phyloP scores from a whole-genome alignment of 30 jellyfish, hydroid and myxozoan genomes.

The Hydractinia symbiolongicarpus region DNA sequence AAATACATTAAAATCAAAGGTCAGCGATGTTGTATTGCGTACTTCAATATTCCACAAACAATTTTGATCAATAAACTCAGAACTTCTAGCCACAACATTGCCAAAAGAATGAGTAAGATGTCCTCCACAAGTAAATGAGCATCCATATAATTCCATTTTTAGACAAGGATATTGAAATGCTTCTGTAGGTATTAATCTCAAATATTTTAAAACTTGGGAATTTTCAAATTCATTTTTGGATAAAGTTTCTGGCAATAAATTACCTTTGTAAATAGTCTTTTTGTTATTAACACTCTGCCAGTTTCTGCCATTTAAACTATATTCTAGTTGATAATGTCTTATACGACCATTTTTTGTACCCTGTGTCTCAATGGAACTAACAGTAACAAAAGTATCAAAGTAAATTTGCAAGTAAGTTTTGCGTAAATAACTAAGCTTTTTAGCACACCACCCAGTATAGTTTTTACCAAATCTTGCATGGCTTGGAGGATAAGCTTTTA shows the following conservation, averaged over 20 bases:
- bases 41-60: conserved; percentile 39
- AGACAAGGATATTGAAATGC: conserved; percentile 24
- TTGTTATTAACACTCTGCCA: conserved; percentile 13
- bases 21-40: conserved; percentile 27
- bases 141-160: conserved; percentile 32
- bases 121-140: conserved; percentile 33
- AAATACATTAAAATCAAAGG: conserved; percentile 31
- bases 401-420: conserved; percentile 19
- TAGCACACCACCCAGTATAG: conserved; percentile 40
- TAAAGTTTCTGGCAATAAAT: conserved; percentile 15
- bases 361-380: conserved; percentile 12
- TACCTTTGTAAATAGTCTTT: conserved; percentile 15
- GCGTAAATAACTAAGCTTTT: conserved; percentile 8
- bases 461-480: conserved; percentile 8
- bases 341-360: conserved; percentile 35
- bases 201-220: conserved; percentile 14
- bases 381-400: conserved; percentile 28
- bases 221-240: neutral
- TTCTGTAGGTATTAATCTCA: conserved; percentile 24
- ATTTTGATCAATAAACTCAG: conserved; percentile 27
- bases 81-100: conserved; percentile 26
- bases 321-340: conserved; percentile 11
- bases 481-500: conserved; percentile 5
- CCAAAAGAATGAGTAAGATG: conserved; percentile 16
- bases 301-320: conserved; percentile 22